Evolutionary conservation across 2,888 invertebrate species (phyloP), one percentile per base, ranked within the genome.

Genomic region (Drosophila robusta): DNA sequence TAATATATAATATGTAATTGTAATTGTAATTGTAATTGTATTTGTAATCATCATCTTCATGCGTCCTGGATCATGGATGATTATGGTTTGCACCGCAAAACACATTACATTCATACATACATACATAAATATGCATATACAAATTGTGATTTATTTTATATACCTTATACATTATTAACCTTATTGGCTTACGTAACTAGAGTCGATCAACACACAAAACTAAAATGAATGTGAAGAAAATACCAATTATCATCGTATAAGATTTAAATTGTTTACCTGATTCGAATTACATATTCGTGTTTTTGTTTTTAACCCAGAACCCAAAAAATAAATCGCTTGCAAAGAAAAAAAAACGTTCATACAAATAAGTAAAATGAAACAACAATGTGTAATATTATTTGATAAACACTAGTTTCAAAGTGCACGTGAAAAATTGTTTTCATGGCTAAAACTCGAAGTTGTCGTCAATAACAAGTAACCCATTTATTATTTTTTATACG

Each of bases 71-170:
- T 76, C 58, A 56, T 61, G 34, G 34, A 64, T 63, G 55, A 66
- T 75, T 78, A 68, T 62, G 54, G 38, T 63, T 66, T 66, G 38
- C 66, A 51, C 9, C 36, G 26, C 64, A 66, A 39, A 29, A 34
- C 51, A 61, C 54, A 70, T 50, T 65, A 56, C 44, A 63, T 51
- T 54, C 47, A 70, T 45, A 58, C 51, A 69, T 54, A 70, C 47
- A 52, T 44, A 49, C 73, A 51, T 44, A 52, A 71, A 72, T 73
- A 78, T 70, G 81, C 82, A 78, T 87, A 87, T 83, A 78, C 63
- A 78, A 83, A 86, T 82, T 87, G 86, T 87, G 86, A 87, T 87
- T 89, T 89, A 89, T 85, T 86, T 89, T 89, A 89, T 84, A 88
- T 82, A 82, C 87, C 81, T 81, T 84, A 84, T 77, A 78, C 57